A percentile compares a stretch with the other conserved stretches of the same genome.
Conservation (phyloP, 2,113 vertebrate genomes). For the Oostethus manadensis region DNA sequence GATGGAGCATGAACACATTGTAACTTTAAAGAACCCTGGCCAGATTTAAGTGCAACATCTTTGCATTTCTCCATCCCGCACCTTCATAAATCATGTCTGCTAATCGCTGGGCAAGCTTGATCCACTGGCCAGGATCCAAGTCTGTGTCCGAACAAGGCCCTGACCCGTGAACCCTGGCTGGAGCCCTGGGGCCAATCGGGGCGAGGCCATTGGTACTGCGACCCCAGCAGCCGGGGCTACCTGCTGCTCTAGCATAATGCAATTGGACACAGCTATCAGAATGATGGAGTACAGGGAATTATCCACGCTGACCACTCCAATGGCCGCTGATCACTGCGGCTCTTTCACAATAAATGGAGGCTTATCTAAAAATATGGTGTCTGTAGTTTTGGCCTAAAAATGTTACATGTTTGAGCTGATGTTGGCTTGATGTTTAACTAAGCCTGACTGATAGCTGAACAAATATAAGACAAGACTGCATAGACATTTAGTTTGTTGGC, state of each 20-base stretch:
- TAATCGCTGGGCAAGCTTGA: constrained; percentile 67
- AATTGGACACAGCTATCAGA: constrained; percentile 85
- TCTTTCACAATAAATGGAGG: too few species aligned
- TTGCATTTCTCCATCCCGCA: constrained; percentile 48
- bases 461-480: background rate
- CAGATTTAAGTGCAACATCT: constrained; percentile 52
- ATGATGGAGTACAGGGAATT: constrained; percentile 82
- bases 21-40: constrained; percentile 27
- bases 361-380: background rate
- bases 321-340: constrained; percentile 37
- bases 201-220: constrained; percentile 64
- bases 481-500: background rate
- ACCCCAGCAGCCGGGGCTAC: constrained; percentile 82
- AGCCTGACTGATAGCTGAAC: background rate
- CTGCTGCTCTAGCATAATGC: constrained; percentile 91
- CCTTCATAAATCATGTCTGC: constrained; percentile 72
- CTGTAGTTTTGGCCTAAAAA: constrained; percentile 16
- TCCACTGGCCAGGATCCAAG: constrained; percentile 75
- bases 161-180: constrained; percentile 84
- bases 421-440: constrained; percentile 8
- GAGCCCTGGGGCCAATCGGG: constrained; percentile 74
- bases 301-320: constrained; percentile 73
- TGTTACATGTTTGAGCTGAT: constrained; percentile 15
- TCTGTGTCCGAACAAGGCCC: constrained; percentile 75
- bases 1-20: constrained; percentile 9